These are phyloP conservation scores for Polymixis lichenea DNA, from an alignment of 2,888 invertebrate species.

Conservation along the genomic window DNA sequence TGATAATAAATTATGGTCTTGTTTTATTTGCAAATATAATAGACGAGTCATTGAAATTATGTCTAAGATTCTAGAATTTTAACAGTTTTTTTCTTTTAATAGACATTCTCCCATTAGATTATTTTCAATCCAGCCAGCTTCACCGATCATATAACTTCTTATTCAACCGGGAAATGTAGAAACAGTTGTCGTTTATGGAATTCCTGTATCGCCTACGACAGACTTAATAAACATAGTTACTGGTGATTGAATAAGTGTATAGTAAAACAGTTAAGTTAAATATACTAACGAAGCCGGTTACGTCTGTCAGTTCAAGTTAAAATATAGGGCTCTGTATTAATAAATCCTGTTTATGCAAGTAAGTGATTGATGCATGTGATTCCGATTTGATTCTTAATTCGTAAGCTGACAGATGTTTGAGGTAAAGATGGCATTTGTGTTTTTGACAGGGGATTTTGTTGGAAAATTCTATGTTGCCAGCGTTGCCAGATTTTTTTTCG, in stretches of 20 bases:
- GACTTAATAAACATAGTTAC: slow-evolving; percentile 30
- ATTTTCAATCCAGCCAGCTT: neutral
- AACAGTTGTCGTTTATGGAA: slow-evolving; percentile 48
- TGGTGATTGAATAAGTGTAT: slow-evolving; percentile 43
- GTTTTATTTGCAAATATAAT: neutral
- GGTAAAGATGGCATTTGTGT: neutral
- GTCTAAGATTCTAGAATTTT: neutral
- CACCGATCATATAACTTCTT: slow-evolving; percentile 15
- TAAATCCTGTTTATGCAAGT: neutral
- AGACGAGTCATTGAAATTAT: too few relatives aligned
- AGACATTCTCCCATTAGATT: neutral
- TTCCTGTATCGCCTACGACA: slow-evolving; percentile 54
- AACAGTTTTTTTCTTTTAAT: too few relatives aligned
- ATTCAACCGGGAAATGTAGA: slow-evolving; percentile 48
- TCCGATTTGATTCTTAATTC: neutral
- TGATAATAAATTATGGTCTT: neutral
- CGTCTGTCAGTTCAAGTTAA: slow-evolving; percentile 6
- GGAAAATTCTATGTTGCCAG: neutral
- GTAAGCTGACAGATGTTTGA: neutral
- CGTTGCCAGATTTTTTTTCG: too few relatives aligned
- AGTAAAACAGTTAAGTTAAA: slow-evolving; percentile 14
- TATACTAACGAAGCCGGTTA: slow-evolving; percentile 36
- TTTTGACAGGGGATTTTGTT: neutral
- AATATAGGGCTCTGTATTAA: neutral
- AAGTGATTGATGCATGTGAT: neutral